Conservation (phyloP, 2,113 vertebrate genomes). For the Brienomyrus brachyistius region DNA sequence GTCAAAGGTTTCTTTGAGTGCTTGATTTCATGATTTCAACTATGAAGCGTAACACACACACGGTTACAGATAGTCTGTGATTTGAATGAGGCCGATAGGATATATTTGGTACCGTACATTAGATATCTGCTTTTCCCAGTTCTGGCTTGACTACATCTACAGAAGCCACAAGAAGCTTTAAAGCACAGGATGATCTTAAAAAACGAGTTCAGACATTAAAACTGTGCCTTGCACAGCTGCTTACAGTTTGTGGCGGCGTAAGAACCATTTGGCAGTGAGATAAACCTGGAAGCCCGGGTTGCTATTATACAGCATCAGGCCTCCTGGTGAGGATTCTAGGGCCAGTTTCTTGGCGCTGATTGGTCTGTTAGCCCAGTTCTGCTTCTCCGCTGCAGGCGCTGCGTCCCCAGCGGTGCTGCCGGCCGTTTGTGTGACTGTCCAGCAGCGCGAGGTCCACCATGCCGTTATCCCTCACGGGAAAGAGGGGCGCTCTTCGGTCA, state of each 20-base stretch:
- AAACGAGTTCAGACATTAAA: neutral
- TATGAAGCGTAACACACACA: neutral
- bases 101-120: neutral
- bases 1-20: neutral
- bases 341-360: neutral
- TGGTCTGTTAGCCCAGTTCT: neutral
- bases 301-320: neutral
- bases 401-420: slow-evolving; percentile 52
- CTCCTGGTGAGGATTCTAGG: neutral
- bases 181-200: neutral
- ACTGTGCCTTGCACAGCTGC: neutral
- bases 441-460: slow-evolving; percentile 73
- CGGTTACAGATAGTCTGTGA: neutral
- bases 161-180: neutral
- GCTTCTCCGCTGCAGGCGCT: slow-evolving; percentile 50
- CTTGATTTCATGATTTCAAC: neutral
- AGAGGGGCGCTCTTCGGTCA: slow-evolving; percentile 84
- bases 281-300: neutral
- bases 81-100: neutral
- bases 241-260: neutral
- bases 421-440: slow-evolving; percentile 44
- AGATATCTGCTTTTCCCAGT: neutral
- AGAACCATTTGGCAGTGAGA: neutral
- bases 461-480: slow-evolving; percentile 74
- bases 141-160: neutral